These are phyloP conservation scores for Punctoribates punctum DNA, from an alignment of 2,888 invertebrate species.

Conservation along the genomic window DNA sequence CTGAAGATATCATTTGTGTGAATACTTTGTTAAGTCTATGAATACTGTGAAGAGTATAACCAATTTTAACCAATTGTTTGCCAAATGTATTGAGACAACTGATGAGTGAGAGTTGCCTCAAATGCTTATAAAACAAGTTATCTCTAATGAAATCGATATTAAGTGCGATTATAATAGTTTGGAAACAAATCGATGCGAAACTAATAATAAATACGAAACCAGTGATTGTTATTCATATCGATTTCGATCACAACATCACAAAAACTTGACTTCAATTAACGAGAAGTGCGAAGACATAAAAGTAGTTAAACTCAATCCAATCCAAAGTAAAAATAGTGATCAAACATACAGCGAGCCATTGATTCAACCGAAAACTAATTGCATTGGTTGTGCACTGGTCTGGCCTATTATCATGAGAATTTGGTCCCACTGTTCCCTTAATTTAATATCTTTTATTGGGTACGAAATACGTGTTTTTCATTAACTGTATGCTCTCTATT, in stretches of 20 bases:
- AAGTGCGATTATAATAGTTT: neutral
- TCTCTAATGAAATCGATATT: neutral
- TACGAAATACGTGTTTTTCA: too few species aligned
- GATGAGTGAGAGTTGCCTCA: neutral
- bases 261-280: neutral
- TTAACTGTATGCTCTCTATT: too few species aligned
- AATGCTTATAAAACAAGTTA: neutral
- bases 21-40: too few species aligned
- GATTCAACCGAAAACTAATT: too few species aligned
- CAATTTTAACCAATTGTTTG: too few species aligned
- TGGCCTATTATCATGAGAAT: conserved; percentile 18
- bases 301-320: neutral
- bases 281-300: neutral
- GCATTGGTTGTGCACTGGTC: neutral
- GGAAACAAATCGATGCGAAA: neutral
- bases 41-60: too few species aligned
- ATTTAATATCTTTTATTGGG: conserved; percentile 28
- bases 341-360: neutral
- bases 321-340: neutral
- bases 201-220: neutral
- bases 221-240: neutral
- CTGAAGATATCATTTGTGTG: too few species aligned
- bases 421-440: neutral
- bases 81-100: too few species aligned
- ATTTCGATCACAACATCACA: neutral